These are phyloP conservation scores for Gulo gulo DNA, from an alignment of 2,113 vertebrate genomes.

Conservation along the genomic window DNA sequence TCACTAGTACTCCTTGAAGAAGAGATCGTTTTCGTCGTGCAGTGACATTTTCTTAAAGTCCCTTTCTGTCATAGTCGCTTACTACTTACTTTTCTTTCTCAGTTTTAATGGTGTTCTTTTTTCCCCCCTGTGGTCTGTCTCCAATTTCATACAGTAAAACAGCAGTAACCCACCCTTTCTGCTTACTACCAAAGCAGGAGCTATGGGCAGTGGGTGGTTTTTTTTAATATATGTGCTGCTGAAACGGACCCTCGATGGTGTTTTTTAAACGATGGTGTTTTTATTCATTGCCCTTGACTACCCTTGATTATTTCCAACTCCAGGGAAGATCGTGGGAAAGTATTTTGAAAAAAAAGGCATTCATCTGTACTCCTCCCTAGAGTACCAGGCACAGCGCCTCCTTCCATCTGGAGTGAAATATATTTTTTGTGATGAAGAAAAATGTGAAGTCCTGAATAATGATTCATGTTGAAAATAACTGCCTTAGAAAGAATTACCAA, in stretches of 20 bases:
- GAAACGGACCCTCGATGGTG: not conserved
- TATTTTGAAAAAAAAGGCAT: not conserved
- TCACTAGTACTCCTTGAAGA: not conserved
- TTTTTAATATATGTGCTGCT: no score
- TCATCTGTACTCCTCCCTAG: not conserved
- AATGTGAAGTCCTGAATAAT: conserved; percentile 27
- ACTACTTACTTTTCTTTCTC: not conserved
- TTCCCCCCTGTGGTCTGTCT: not conserved
- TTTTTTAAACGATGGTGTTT: conserved; percentile 49
- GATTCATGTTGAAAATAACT: not conserved
- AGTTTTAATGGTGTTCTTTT: not conserved
- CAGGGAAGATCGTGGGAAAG: not conserved
- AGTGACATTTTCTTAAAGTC: not conserved
- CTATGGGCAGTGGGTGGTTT: not conserved
- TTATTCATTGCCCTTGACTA: conserved; percentile 31
- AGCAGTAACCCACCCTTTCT: not conserved
- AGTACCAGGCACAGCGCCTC: not conserved
- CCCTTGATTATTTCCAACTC: not conserved
- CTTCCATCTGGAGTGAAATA: not conserved
- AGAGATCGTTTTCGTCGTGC: not conserved
- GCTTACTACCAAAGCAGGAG: not conserved
- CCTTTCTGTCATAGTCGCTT: not conserved
- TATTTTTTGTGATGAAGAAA: not conserved
- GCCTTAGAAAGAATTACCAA: not conserved
- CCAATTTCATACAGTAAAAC: not conserved